Evolutionary conservation across 2,888 invertebrate genomes (phyloP), one percentile per base, ranked within the genome.

Genomic region (Caenorhabditis doughertyi): DNA sequence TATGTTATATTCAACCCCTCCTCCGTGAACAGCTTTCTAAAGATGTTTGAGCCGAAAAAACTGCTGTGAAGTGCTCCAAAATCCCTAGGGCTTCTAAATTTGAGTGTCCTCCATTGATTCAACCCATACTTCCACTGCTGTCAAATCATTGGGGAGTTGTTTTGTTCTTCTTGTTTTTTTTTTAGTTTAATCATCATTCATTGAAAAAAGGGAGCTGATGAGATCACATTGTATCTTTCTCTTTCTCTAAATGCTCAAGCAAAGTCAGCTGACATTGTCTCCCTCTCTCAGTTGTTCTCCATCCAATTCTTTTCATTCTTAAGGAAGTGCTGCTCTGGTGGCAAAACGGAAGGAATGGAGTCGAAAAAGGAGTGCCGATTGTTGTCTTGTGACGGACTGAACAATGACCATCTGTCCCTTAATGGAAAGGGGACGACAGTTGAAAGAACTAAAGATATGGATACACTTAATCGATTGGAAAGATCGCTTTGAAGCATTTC

Each of bases 361-460:
- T 25, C 65, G 51, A 65, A 65, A 51, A 65, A 65, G 65, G 65
- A 51, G 65, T 51, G 64, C 49, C 62, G 62, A 49, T 65, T 65
- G 64, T 49, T 49, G 65, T 51, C 65, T 51, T 65, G 65, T 51
- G 65, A 65, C 65, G 25, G 29, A 47, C 35, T 62, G 62, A 62
- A 62, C 62, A 18, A 62, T 39, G 51, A 65, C 65, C 65, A 65
- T 65, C 65, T 65, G 65, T 35, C 13, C n/a, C 9, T 21, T 60
- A 13, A 9, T 16, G 35, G 65, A 44, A 23, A 8, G 62, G 23
- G 18, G 13, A 23, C 25, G 49, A 3, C 65, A 65, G 51, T 65
- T 65, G 51, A 49, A 29, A 29, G 9, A 65, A n/a, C 18, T 21
- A 25, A 21, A 39, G 9, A 42, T n/a, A n/a, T n/a, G 42, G 18